phyloP scores from a whole-genome alignment of 2,888 invertebrate species.

The Eristalis intricaria region DNA sequence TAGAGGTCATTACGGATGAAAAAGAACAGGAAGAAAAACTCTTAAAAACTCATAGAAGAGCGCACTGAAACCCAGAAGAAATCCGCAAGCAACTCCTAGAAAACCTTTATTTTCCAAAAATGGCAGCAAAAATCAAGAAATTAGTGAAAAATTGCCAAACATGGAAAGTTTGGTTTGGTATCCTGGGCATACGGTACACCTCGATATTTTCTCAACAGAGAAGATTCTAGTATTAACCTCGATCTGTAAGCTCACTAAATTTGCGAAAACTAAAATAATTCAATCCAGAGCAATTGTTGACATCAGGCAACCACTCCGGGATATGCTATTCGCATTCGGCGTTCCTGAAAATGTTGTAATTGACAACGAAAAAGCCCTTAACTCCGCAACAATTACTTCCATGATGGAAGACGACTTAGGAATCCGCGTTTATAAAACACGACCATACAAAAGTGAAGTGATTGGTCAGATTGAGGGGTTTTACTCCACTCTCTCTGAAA shows the following conservation, averaged over 20 bases:
- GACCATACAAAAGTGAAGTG: not conserved
- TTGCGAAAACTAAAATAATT: not conserved
- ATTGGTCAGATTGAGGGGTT: not conserved
- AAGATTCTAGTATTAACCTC: not conserved
- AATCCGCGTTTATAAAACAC: not conserved
- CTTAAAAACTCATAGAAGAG: constrained; percentile 32
- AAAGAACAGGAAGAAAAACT: constrained; percentile 27
- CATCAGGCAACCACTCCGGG: not conserved
- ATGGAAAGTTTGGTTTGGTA: constrained; percentile 18
- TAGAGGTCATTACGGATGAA: constrained; percentile 20
- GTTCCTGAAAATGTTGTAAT: not conserved
- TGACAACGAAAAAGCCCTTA: not conserved
- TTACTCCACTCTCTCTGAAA: not conserved
- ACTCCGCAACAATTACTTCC: not conserved
- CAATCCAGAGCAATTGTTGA: not conserved
- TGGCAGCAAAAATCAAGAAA: constrained; percentile 42
- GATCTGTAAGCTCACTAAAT: not conserved
- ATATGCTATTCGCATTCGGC: not conserved
- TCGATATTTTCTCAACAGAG: not conserved
- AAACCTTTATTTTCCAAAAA: constrained; percentile 44
- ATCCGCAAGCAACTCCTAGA: constrained; percentile 19
- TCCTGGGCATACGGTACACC: not conserved
- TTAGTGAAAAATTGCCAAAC: constrained; percentile 39
- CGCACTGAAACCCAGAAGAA: constrained; percentile 40
- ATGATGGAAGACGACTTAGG: not conserved